These are phyloP conservation scores for Pachymerium ferrugineum DNA, from an alignment of 2,888 invertebrate genomes.

Conservation along the genomic window DNA sequence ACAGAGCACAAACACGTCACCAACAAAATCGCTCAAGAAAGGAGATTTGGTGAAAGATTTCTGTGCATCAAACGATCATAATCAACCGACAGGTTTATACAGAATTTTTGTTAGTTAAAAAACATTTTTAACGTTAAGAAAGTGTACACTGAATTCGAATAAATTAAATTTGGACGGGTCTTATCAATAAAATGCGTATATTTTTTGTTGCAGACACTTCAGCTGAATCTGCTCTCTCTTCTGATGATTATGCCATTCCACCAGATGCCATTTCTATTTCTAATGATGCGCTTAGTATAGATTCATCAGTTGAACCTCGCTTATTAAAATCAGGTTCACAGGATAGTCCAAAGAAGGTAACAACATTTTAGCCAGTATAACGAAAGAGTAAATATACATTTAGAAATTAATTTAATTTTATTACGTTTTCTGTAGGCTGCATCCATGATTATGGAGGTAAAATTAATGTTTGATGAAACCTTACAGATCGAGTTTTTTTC, in stretches of 20 bases:
- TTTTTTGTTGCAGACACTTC: conserved; percentile 53
- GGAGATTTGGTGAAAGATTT: conserved; percentile 39
- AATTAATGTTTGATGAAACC: not conserved
- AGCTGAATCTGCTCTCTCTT: conserved; percentile 88
- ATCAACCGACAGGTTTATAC: not conserved
- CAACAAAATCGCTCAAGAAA: conserved; percentile 42
- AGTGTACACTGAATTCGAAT: not conserved
- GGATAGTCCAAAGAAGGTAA: conserved; percentile 41
- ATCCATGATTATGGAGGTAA: conserved; percentile 29
- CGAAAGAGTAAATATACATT: not conserved
- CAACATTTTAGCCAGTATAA: not conserved
- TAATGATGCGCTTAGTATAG: conserved; percentile 62
- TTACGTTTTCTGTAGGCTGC: not conserved
- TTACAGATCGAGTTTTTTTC: too few species aligned
- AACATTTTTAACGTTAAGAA: not conserved
- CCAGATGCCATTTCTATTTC: conserved; percentile 86
- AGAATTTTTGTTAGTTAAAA: not conserved
- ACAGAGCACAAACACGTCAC: conserved; percentile 38
- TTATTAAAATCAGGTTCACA: conserved; percentile 39
- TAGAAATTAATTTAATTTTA: not conserved
- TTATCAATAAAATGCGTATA: conserved; percentile 31
- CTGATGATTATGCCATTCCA: conserved; percentile 93
- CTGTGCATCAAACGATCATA: not conserved
- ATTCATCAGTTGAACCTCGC: conserved; percentile 55
- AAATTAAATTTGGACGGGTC: not conserved